Conservation (phyloP, 2,113 vertebrate genomes). For the Raja brachyura region DNA sequence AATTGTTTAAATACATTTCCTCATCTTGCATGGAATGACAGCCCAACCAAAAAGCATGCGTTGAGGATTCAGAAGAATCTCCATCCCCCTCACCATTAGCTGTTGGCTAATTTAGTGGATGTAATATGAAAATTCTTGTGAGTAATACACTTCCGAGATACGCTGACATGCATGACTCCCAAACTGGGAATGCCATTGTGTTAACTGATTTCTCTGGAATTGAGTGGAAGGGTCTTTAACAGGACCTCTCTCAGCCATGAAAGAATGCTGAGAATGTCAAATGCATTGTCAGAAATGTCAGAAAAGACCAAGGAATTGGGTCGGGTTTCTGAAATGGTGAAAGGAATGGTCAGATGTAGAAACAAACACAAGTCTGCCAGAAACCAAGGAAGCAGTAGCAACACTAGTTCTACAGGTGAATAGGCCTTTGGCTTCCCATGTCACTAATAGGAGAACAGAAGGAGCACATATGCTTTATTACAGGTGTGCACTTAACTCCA, state of each 20-base stretch:
- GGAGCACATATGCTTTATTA: background rate
- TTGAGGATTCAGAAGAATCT: background rate
- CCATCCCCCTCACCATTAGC: background rate
- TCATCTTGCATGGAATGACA: background rate
- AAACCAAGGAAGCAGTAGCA: background rate
- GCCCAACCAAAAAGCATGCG: background rate
- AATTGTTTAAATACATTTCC: background rate
- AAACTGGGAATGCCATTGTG: background rate
- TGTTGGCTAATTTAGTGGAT: background rate
- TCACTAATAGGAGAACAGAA: background rate
- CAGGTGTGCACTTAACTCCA: background rate
- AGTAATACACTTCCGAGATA: background rate
- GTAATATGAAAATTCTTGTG: background rate
- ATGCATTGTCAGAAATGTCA: background rate
- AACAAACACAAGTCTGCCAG: background rate
- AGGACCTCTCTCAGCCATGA: background rate
- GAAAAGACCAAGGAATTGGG: background rate
- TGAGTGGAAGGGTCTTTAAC: background rate
- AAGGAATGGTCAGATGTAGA: background rate
- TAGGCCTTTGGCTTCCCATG: background rate
- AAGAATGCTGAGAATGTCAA: background rate
- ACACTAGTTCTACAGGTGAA: background rate
- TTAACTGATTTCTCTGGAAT: background rate
- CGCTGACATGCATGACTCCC: background rate
- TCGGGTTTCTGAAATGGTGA: background rate